Evolutionary conservation across 2,113 vertebrate genomes (phyloP), one percentile per base, ranked within the genome.

Genomic region (Benitochromis conjunctus): DNA sequence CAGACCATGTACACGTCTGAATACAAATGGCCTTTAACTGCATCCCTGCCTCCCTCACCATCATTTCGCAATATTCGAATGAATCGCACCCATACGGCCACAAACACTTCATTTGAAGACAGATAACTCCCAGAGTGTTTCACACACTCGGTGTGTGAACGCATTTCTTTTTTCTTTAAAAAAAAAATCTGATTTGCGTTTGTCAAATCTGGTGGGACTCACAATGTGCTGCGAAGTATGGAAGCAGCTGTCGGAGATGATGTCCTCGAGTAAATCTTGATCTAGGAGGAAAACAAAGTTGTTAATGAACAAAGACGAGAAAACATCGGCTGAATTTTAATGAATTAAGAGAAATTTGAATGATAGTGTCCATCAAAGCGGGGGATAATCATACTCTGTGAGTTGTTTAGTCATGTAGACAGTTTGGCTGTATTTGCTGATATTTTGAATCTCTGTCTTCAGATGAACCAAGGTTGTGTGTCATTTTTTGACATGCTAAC

Each of bases 191-290:
- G 66, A 43, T 62, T 31, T 54, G 3, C 16, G 21, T 46, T 51
- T 24, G 84, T 82, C 13, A 79, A 43, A 81, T 31, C 62, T 77
- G 29, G 26, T 21, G 48, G 51, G 46, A 97, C 98, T 97, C 95
- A 99, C 98, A 90, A 98, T 97, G 83, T 96, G 95, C 54, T 97
- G 95, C 82, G 95, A 95, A 1, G 96, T 96, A 78, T 97, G 96
- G 88, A 96, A 94, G 86, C 92, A 94, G 93, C 98, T 98, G 93
- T 98, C 97, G 87, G 95, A 89, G 84, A 99, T 89, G 38, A 99
- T 92, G 66, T 96, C 95, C 95, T 99, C 97, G 81, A 99, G 96
- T 94, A 99, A 95, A 88, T 96, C 96, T 96, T 98, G 97, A 95
- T 98, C 98, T 99, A 84, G 85, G 91, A 88, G 84, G 79, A 41